Evolutionary conservation across 2,113 vertebrate species (phyloP), one percentile per base, ranked within the genome.

Genomic region (Athene cunicularia): DNA sequence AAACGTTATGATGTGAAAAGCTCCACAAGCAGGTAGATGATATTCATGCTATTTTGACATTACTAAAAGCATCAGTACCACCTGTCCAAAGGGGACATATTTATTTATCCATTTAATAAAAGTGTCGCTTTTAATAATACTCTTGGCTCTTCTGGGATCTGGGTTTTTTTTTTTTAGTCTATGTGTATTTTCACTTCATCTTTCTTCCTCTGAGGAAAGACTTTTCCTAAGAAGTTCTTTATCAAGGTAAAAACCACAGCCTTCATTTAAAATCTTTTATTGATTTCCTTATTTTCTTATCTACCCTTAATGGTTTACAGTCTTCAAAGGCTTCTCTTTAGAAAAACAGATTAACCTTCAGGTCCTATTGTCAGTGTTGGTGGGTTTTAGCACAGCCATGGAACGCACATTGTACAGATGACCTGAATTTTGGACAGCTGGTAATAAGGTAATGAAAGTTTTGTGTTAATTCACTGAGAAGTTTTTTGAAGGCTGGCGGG

Each of bases 51-150:
- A 33, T 32, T 95, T 84, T 76, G 14, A 81, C 26, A 19, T 84
- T 55, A 77, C 4, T 68, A 19, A 58, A 90, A 90, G 11, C 11
- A 73, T 33, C 4, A 81, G 63, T 14, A 74, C 14, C 32, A 86
- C 45, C 35, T 37, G n/a, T 52, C 53, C 5, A 16, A 60, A 95
- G 37, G 11, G 10, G 35, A 68, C 5, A 13, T 32, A 86, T 50
- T 77, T 28, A 86, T 50, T 77, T 92, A 82, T 79, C 76, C 2
- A 86, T 74, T 90, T 83, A 86, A 52, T 53, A 21, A 28, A 82
- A 90, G 8, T 68, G 20, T 41, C 5, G 15, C 30, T 90, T 95
- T 68, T 56, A 75, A 67, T 90, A 88, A 80, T 39, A 64, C 9
- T 82, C 33, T 35, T 37, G 33, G 5, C 3, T 92, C 76, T 82